A percentile compares a stretch with the other conserved stretches of the same genome.
phyloP scores from a whole-genome alignment of 2,797 vertebrate species.

The Sylvia borin region DNA sequence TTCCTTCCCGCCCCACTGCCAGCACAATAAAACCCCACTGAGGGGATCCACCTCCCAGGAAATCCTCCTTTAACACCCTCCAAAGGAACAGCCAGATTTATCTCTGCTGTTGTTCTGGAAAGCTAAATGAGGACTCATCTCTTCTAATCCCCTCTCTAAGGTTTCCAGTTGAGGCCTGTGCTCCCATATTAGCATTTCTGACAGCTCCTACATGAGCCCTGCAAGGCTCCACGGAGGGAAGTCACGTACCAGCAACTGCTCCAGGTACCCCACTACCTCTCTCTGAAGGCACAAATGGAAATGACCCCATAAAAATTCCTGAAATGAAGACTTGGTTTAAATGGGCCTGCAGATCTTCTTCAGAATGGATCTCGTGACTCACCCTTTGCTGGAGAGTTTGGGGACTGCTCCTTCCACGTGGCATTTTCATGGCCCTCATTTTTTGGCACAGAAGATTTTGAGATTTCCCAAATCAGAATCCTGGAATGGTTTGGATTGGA shows the following conservation, averaged over 20 bases:
- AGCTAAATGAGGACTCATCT: conserved; percentile 53
- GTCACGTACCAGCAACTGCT: neutral
- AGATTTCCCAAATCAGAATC: neutral
- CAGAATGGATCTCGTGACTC: neutral
- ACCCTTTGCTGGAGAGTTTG: neutral
- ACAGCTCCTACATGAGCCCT: neutral
- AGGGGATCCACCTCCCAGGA: conserved; percentile 54
- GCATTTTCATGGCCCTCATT: accelerated
- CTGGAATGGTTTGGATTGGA: neutral
- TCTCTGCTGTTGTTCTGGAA: neutral
- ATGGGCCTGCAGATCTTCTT: neutral
- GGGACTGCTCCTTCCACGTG: neutral
- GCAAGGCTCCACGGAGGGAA: neutral
- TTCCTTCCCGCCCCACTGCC: conserved; percentile 37
- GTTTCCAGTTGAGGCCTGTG: conserved; percentile 15
- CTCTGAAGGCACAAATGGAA: neutral
- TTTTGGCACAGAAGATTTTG: neutral
- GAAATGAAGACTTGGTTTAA: neutral
- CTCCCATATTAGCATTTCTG: conserved; percentile 32
- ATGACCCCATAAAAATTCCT: neutral
- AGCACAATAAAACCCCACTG: conserved; percentile 24
- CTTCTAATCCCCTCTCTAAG: conserved; percentile 36
- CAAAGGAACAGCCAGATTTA: conserved; percentile 56
- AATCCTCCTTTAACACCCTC: conserved; percentile 53
- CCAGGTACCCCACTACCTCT: neutral